A percentile compares a stretch with the other conserved stretches of the same genome.
These are phyloP conservation scores for Hydractinia symbiolongicarpus DNA, from an alignment of 30 jellyfish, hydroid and myxozoan species.

Conservation along the genomic window DNA sequence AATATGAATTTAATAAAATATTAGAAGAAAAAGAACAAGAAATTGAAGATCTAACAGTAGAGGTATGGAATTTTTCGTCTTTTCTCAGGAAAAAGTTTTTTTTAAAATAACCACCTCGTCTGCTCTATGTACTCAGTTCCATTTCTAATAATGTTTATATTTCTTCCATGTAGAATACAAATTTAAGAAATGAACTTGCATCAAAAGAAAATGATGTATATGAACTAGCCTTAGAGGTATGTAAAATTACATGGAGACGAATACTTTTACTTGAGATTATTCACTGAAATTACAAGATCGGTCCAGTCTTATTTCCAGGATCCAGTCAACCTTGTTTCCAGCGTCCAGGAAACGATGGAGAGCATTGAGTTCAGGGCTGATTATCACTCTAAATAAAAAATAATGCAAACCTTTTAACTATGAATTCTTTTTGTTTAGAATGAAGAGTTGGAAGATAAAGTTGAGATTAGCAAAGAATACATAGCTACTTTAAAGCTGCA, in stretches of 20 bases:
- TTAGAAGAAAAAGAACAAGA: not conserved
- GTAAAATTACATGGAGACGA: too few relatives aligned
- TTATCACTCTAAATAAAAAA: too few relatives aligned
- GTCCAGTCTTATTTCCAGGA: too few relatives aligned
- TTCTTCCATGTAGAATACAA: not conserved
- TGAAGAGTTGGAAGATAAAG: constrained; percentile 20
- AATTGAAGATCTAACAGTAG: not conserved
- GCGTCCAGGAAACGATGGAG: too few relatives aligned
- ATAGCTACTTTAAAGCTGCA: constrained; percentile 5
- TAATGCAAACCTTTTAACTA: too few relatives aligned
- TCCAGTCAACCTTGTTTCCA: too few relatives aligned
- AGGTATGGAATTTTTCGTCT: not conserved
- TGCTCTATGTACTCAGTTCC: not conserved
- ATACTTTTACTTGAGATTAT: too few relatives aligned
- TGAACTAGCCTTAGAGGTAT: too few relatives aligned
- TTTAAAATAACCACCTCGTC: not conserved
- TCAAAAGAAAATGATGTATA: not conserved
- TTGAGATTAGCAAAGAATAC: constrained; percentile 10
- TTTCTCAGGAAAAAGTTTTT: not conserved
- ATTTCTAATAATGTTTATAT: too few relatives aligned
- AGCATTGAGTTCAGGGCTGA: too few relatives aligned
- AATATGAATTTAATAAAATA: not conserved
- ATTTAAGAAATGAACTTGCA: not conserved
- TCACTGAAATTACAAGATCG: too few relatives aligned
- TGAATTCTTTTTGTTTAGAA: not conserved